Conservation (phyloP, 2,797 vertebrate genomes). For the Sebastes glaucus region DNA sequence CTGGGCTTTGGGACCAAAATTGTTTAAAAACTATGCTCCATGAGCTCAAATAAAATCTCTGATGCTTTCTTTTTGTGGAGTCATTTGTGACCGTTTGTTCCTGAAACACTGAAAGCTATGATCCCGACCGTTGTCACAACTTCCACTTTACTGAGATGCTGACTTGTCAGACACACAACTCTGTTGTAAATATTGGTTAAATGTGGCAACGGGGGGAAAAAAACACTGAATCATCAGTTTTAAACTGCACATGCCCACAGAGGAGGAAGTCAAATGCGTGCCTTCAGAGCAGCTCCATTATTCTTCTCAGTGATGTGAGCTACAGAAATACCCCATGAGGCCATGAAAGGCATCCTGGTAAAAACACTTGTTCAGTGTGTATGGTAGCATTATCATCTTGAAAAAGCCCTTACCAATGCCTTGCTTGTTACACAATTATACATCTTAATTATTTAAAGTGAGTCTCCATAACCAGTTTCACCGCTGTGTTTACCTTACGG, state of each 20-base stretch:
- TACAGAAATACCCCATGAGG: background rate
- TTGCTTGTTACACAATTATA: background rate
- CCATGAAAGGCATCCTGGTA: background rate
- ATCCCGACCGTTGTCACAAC: background rate
- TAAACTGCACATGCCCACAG: background rate
- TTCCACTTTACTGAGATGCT: background rate
- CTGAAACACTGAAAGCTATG: background rate
- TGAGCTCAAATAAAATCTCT: constrained; percentile 69
- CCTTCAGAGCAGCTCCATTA: background rate
- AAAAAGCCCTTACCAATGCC: background rate
- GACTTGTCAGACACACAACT: background rate
- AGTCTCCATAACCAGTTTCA: background rate
- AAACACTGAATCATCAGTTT: constrained; percentile 4
- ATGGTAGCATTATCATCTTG: background rate
- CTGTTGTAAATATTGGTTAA: background rate
- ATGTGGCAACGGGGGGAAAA: background rate
- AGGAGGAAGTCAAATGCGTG: background rate
- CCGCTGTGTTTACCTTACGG: background rate
- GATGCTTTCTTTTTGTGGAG: constrained; percentile 42
- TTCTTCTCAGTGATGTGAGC: background rate
- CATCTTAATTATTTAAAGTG: background rate
- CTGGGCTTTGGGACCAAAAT: constrained; percentile 32
- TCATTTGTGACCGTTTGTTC: constrained; percentile 5
- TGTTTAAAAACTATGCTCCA: constrained; percentile 48
- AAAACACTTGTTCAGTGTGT: background rate